A percentile compares a stretch with the other conserved stretches of the same genome.
Conservation (phyloP, 2,113 vertebrate species). For the Meriones unguiculatus region DNA sequence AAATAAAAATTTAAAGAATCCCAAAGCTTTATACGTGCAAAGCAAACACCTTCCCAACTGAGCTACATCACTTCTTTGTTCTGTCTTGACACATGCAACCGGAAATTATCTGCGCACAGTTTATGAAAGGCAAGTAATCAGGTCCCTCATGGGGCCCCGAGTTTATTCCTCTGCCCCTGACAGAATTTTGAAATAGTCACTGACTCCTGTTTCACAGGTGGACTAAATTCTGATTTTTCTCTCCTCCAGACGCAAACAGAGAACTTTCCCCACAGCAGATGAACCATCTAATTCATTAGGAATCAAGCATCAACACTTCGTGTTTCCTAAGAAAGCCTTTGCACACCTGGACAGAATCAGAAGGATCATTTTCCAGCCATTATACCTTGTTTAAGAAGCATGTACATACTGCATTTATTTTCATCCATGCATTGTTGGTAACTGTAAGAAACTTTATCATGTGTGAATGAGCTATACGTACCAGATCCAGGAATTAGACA, state of each 20-base stretch:
- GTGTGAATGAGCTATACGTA: not conserved
- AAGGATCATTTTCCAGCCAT: not conserved
- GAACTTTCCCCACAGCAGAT: not conserved
- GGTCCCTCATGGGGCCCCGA: not conserved
- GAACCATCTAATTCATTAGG: not conserved
- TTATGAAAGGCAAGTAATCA: not conserved
- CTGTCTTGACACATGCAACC: not conserved
- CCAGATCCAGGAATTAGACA: not conserved
- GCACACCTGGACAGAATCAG: not conserved
- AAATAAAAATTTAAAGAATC: not conserved
- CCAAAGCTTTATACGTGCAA: not conserved
- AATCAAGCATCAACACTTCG: not conserved
- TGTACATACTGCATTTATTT: not conserved
- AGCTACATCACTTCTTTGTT: not conserved
- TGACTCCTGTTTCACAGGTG: not conserved
- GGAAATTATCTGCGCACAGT: not conserved
- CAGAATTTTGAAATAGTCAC: not conserved
- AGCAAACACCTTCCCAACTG: not conserved
- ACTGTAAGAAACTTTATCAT: not conserved
- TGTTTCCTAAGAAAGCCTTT: slow-evolving; percentile 12
- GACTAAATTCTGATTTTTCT: slow-evolving; percentile 27
- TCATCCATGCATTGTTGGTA: not conserved
- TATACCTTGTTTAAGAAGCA: not conserved
- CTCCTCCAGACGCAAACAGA: not conserved
- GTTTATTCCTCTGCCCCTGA: not conserved